These are phyloP conservation scores for Watsonalla cultraria DNA, from an alignment of 2,888 invertebrate species.

Conservation along the genomic window DNA sequence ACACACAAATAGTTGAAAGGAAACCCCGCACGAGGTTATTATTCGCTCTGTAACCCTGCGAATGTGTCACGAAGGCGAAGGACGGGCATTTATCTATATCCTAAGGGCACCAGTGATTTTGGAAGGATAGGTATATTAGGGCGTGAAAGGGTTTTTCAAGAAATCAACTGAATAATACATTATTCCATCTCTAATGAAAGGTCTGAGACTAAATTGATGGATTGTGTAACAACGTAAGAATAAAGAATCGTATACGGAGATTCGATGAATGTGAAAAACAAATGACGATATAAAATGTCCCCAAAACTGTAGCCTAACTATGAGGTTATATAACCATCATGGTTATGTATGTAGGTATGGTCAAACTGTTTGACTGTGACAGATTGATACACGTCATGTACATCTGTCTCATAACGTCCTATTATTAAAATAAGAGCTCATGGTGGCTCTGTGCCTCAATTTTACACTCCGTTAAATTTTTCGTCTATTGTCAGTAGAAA, in stretches of 20 bases:
- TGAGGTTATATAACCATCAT: no score
- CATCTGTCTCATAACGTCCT: no score
- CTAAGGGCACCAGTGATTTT: slow-evolving; percentile 70
- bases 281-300: no score
- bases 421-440: no score
- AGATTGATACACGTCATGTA: no score
- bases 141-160: slow-evolving; percentile 54
- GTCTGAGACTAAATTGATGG: slow-evolving; percentile 1
- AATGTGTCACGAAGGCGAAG: slow-evolving; percentile 68
- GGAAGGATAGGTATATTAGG: slow-evolving; percentile 52
- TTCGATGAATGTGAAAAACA: no score
- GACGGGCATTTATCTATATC: slow-evolving; percentile 72
- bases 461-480: slow-evolving; percentile 6
- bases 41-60: slow-evolving; percentile 64
- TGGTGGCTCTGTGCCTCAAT: no score
- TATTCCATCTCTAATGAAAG: slow-evolving; percentile 46
- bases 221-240: slow-evolving; percentile 2
- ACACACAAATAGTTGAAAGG: slow-evolving; percentile 72
- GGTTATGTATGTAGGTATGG: no score
- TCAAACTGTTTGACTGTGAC: no score
- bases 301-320: no score
- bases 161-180: slow-evolving; percentile 61
- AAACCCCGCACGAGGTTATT: slow-evolving; percentile 63
- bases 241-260: no score
- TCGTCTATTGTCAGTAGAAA: slow-evolving; percentile 9